A percentile compares a stretch with the other conserved stretches of the same genome.
phyloP scores from a whole-genome alignment of 37 sponge, comb jelly and placozoan genomes.

The Axinella damicornis region DNA sequence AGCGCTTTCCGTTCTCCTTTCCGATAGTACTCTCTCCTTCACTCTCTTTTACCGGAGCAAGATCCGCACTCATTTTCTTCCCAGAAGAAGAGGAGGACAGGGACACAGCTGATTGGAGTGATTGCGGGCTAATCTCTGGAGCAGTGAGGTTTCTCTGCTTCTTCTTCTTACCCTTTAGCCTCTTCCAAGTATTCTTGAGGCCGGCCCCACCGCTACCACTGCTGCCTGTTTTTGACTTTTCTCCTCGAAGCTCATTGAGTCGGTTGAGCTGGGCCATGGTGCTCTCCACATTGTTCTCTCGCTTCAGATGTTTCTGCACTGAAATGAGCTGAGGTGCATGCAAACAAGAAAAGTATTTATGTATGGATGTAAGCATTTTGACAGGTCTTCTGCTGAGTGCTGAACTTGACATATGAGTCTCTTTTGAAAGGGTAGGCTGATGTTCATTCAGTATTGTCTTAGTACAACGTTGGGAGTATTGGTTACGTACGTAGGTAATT shows the following conservation, averaged over 20 bases:
- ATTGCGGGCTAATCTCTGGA: constrained; percentile 35
- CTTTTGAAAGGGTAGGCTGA: no score
- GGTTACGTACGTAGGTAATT: no score
- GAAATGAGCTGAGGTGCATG: constrained; percentile 61
- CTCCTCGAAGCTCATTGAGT: constrained; percentile 41
- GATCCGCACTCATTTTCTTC: background rate
- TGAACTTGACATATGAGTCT: no score
- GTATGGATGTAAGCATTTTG: no score
- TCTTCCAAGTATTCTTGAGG: constrained; percentile 53
- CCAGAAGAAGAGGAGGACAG: background rate
- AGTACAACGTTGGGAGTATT: no score
- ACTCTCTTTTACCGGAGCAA: background rate
- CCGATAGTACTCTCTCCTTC: constrained; percentile 10
- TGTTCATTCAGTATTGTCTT: no score
- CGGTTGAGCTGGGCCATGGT: constrained; percentile 38
- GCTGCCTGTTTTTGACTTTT: background rate
- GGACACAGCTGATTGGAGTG: background rate
- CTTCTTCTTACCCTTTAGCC: constrained; percentile 66
- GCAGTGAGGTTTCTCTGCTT: constrained; percentile 57
- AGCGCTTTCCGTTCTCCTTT: constrained; percentile 7
- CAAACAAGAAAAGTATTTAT: no score
- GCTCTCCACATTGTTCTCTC: constrained; percentile 46
- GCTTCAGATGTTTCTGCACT: constrained; percentile 54
- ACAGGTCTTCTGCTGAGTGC: no score
- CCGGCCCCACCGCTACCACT: constrained; percentile 23